phyloP scores from a whole-genome alignment of 2,113 vertebrate genomes.

The Gasterosteus nipponicus region DNA sequence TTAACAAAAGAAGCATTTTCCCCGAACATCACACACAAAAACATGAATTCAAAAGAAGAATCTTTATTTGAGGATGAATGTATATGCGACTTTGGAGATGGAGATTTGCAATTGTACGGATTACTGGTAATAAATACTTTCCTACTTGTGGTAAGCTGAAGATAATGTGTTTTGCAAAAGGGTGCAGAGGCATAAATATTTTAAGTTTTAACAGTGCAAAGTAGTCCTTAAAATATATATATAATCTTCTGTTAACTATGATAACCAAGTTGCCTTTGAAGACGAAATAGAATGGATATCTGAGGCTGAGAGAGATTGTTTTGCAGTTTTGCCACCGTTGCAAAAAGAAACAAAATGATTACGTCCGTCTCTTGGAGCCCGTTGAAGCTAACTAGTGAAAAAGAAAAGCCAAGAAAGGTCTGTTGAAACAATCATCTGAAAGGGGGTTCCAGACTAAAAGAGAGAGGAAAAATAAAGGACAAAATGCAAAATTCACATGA shows the following conservation, averaged over 20 bases:
- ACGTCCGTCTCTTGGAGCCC: slow-evolving; percentile 16
- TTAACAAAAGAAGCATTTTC: neutral
- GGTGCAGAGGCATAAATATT: neutral
- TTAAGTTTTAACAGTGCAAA: neutral
- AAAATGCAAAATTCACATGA: slow-evolving; percentile 6
- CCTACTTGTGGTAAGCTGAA: too few species aligned
- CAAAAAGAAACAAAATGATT: neutral
- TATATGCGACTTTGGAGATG: neutral
- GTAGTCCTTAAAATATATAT: neutral
- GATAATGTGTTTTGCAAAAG: neutral
- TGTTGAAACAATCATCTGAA: slow-evolving; percentile 2
- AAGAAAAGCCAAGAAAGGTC: slow-evolving; percentile 1
- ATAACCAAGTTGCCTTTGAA: neutral
- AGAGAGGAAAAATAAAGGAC: slow-evolving; percentile 8
- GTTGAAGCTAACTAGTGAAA: neutral
- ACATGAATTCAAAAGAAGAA: neutral
- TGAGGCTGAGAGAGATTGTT: slow-evolving; percentile 2
- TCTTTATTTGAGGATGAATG: neutral
- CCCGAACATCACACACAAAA: neutral
- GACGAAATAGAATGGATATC: slow-evolving; percentile 9
- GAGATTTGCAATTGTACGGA: neutral
- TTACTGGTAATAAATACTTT: neutral
- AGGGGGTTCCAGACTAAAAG: neutral
- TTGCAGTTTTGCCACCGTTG: neutral
- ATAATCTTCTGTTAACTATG: neutral